phyloP scores from a whole-genome alignment of 2,888 invertebrate genomes.

The Adelphocoris suturalis region DNA sequence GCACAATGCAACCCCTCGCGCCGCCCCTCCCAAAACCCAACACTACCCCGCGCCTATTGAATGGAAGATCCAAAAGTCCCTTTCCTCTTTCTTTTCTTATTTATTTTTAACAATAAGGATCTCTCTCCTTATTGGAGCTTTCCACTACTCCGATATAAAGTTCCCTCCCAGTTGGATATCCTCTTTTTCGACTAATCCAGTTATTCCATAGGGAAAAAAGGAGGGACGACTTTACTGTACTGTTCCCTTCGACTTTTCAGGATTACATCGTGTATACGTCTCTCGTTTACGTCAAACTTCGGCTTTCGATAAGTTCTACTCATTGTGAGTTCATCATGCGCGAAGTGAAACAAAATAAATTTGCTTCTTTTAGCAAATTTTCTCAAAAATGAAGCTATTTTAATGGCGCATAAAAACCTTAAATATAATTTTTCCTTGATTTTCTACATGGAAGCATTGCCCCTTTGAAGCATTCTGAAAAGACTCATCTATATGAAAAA shows the following conservation, averaged over 20 bases:
- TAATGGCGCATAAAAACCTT: too few species aligned
- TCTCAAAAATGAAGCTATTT: too few species aligned
- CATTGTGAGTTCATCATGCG: too few species aligned
- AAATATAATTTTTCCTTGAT: too few species aligned
- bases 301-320: too few species aligned
- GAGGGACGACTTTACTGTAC: neutral
- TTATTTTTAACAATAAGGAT: constrained; percentile 51
- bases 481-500: too few species aligned
- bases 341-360: too few species aligned
- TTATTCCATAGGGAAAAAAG: constrained; percentile 6
- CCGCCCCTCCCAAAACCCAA: neutral
- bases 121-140: constrained; percentile 49
- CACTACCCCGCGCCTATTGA: constrained; percentile 37
- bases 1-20: constrained; percentile 40
- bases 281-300: too few species aligned
- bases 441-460: too few species aligned
- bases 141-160: constrained; percentile 29
- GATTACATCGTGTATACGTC: neutral
- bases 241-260: neutral
- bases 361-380: too few species aligned
- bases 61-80: constrained; percentile 40
- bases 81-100: constrained; percentile 32
- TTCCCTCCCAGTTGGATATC: constrained; percentile 21
- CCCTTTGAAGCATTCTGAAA: too few species aligned
- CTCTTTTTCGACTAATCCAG: constrained; percentile 25